Evolutionary conservation across 2,113 vertebrate genomes (phyloP).

Genomic region (Egretta garzetta): DNA sequence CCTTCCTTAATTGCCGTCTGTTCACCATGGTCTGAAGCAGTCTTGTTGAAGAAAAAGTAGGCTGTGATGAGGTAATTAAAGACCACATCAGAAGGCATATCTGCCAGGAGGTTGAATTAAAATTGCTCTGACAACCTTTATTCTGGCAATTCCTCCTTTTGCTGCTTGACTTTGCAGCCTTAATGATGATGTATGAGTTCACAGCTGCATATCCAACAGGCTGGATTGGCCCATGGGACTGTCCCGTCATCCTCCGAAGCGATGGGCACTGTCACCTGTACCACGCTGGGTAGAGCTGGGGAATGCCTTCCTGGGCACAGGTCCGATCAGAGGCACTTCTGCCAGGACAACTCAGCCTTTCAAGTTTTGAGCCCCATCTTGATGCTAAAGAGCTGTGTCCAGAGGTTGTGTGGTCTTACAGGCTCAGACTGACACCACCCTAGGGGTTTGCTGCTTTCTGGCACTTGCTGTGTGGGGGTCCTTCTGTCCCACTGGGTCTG

Average conservation of each 20-base stretch:
- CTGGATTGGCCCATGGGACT: not conserved
- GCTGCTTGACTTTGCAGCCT: slow-evolving; percentile 37
- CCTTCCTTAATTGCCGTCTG: not conserved
- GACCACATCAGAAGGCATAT: slow-evolving; percentile 39
- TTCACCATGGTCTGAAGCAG: not conserved
- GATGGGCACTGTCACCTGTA: not conserved
- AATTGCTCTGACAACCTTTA: slow-evolving; percentile 59
- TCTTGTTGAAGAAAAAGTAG: slow-evolving; percentile 45
- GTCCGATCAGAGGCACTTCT: not conserved
- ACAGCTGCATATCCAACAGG: not conserved
- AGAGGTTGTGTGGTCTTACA: not conserved
- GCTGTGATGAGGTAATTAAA: slow-evolving; percentile 64
- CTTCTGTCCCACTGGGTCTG: not conserved
- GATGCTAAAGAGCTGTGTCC: not conserved
- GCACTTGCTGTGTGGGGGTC: fast-evolving
- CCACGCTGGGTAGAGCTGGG: not conserved
- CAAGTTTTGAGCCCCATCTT: not conserved
- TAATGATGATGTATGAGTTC: slow-evolving; percentile 59
- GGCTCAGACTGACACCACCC: not conserved
- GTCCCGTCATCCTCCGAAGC: not conserved
- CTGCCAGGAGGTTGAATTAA: slow-evolving; percentile 38
- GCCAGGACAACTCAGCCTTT: not conserved
- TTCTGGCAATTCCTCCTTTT: slow-evolving; percentile 40
- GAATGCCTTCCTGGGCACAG: not conserved
- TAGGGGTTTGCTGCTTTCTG: not conserved